phyloP scores from a whole-genome alignment of 2,888 invertebrate species.

The Drosophila buzzatii region DNA sequence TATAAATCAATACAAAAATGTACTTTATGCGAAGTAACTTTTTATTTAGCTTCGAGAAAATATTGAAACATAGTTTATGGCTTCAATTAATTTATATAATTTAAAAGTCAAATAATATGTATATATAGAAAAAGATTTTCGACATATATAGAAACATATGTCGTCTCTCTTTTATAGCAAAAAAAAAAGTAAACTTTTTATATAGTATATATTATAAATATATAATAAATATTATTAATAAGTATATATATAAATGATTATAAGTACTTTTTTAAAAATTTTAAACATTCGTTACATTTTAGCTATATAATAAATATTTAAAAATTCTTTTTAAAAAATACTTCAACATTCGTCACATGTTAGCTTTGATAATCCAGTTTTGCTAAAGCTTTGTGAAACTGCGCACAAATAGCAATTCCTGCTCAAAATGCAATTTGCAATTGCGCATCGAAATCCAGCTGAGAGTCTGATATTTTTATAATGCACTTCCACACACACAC shows the following conservation, averaged over 20 bases:
- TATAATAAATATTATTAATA: no score
- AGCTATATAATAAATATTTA: no score
- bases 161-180: no score
- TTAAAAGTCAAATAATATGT: no score
- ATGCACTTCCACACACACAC: constrained; percentile 3
- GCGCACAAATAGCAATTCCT: constrained; percentile 5
- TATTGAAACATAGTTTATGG: not conserved
- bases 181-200: no score
- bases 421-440: constrained; percentile 14
- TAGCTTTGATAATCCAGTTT: not conserved
- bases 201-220: no score
- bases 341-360: not conserved
- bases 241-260: no score
- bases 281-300: no score
- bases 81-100: not conserved
- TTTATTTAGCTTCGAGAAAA: no score
- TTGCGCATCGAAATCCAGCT: constrained; percentile 5
- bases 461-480: constrained; percentile 28
- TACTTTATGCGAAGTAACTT: not conserved
- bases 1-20: constrained; percentile 23
- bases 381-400: not conserved
- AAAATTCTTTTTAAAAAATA: not conserved
- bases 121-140: not conserved
- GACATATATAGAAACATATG: no score
- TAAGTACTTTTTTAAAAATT: no score